Conservation (phyloP, 2,888 invertebrate genomes). For the Laothoe populi region DNA sequence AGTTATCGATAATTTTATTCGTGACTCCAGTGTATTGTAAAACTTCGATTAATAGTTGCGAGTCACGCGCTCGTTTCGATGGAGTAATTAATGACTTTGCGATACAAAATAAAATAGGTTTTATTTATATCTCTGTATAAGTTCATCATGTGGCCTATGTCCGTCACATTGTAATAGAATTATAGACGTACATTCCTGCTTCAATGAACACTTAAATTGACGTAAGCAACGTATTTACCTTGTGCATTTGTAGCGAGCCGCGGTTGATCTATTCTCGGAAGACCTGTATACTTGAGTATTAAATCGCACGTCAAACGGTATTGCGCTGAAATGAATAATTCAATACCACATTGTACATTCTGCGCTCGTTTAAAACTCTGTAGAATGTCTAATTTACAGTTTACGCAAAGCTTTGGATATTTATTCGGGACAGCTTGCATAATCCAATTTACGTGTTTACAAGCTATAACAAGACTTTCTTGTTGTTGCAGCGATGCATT, state of each 20-base stretch:
- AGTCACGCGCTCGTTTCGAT: conserved; percentile 49
- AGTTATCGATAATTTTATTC: conserved; percentile 40
- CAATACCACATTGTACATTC: conserved; percentile 46
- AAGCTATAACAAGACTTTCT: conserved; percentile 25
- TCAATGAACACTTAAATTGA: conserved; percentile 42
- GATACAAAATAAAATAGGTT: conserved; percentile 32
- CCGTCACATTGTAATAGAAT: conserved; percentile 39
- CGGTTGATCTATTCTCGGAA: conserved; percentile 52
- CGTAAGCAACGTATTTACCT: conserved; percentile 37
- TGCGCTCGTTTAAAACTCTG: conserved; percentile 43
- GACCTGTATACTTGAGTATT: conserved; percentile 42
- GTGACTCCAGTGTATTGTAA: conserved; percentile 26
- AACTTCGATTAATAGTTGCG: conserved; percentile 50
- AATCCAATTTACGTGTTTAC: conserved; percentile 30
- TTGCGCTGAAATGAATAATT: conserved; percentile 61
- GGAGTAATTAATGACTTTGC: conserved; percentile 32
- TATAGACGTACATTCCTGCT: conserved; percentile 46
- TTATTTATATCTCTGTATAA: conserved; percentile 59
- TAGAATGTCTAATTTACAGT: conserved; percentile 41
- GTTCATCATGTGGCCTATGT: conserved; percentile 42
- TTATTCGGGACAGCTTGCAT: conserved; percentile 32
- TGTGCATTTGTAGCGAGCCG: conserved; percentile 39
- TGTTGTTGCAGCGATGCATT: conserved; percentile 16
- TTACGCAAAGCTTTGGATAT: conserved; percentile 32
- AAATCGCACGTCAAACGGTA: conserved; percentile 52